Conservation (phyloP, 2,797 vertebrate genomes). For the Lepus oiostolus region DNA sequence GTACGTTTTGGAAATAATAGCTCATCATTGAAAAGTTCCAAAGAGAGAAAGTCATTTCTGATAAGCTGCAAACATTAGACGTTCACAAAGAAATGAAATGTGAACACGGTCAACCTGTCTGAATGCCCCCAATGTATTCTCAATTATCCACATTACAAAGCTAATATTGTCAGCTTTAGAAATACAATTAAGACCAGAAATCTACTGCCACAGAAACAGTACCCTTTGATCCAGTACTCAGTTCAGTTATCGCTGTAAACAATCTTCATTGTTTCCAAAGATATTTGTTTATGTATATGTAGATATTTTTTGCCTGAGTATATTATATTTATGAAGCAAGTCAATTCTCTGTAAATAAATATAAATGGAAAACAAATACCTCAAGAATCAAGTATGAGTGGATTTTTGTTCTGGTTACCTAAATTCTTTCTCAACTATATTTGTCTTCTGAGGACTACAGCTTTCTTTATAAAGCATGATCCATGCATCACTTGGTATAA, state of each 20-base stretch:
- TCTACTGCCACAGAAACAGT: conserved; percentile 77
- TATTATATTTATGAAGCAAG: conserved; percentile 89
- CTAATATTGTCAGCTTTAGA: conserved; percentile 80
- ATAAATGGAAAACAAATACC: conserved; percentile 87
- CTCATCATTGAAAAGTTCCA: conserved; percentile 74
- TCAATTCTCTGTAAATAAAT: conserved; percentile 86
- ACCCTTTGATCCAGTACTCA: conserved; percentile 79
- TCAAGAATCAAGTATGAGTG: conserved; percentile 77
- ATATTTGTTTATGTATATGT: conserved; percentile 82
- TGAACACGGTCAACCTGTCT: conserved; percentile 56
- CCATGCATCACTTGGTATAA: conserved; percentile 69
- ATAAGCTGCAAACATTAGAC: conserved; percentile 64
- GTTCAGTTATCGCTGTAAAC: conserved; percentile 83
- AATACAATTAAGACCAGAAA: conserved; percentile 74
- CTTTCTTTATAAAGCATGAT: conserved; percentile 58
- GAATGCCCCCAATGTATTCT: conserved; percentile 80
- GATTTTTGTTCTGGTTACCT: conserved; percentile 82
- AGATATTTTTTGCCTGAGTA: conserved; percentile 78
- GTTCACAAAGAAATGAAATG: conserved; percentile 72
- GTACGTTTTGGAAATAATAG: conserved; percentile 62
- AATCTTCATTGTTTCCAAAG: conserved; percentile 79
- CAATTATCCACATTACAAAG: conserved; percentile 80
- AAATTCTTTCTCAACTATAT: conserved; percentile 79
- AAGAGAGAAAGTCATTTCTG: conserved; percentile 78
- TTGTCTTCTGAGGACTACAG: conserved; percentile 55